A percentile compares a stretch with the other conserved stretches of the same genome.
Conservation (phyloP, 2,113 vertebrate species). For the Arizona elegans region DNA sequence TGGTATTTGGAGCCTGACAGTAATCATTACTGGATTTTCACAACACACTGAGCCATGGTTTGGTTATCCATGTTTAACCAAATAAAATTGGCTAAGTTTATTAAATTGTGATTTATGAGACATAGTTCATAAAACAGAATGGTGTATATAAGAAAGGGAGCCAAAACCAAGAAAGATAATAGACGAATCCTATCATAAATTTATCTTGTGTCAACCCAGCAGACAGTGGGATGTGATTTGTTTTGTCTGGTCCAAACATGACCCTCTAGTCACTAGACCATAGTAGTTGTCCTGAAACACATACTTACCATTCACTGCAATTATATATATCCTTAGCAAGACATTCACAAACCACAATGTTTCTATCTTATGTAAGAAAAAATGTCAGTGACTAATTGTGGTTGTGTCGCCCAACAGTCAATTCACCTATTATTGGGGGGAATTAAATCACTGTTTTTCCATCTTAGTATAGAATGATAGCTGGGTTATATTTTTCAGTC, state of each 20-base stretch:
- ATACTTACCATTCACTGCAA: background rate
- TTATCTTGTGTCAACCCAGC: background rate
- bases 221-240: background rate
- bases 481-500: constrained; percentile 44
- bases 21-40: background rate
- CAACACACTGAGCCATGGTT: background rate
- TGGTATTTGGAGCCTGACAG: background rate
- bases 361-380: constrained; percentile 61
- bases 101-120: background rate
- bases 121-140: background rate
- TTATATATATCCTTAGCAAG: constrained; percentile 33
- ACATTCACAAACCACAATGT: constrained; percentile 56
- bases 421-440: constrained; percentile 40
- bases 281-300: background rate
- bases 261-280: background rate
- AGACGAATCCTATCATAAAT: background rate
- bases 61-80: background rate
- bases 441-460: constrained; percentile 10
- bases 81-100: background rate
- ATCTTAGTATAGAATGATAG: background rate
- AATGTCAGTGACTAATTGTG: constrained; percentile 70
- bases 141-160: background rate
- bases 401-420: constrained; percentile 52
- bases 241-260: background rate
- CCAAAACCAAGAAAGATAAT: background rate